phyloP scores from a whole-genome alignment of 2,797 vertebrate species.

The Pempheris klunzingeri region DNA sequence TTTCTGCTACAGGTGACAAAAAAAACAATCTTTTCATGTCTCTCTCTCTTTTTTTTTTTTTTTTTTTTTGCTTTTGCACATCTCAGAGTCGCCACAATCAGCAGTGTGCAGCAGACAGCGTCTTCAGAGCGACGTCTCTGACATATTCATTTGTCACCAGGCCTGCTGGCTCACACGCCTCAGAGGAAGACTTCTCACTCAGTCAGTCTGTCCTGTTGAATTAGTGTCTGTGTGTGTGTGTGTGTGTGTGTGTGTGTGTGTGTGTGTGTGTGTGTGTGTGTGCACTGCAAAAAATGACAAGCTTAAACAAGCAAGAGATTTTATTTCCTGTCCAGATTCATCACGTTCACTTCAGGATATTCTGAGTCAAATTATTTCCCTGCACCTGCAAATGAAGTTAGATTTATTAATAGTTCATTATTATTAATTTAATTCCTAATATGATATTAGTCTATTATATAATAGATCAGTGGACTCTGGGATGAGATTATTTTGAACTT shows the following conservation, averaged over 20 bases:
- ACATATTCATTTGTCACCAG: slow-evolving; percentile 49
- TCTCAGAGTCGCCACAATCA: slow-evolving; percentile 1
- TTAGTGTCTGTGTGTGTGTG: neutral
- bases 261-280: slow-evolving; percentile 10
- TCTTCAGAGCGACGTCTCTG: slow-evolving; percentile 14
- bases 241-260: neutral
- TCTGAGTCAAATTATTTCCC: slow-evolving; percentile 2
- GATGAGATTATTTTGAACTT: no score
- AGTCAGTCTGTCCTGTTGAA: slow-evolving; percentile 13
- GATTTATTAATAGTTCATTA: no score
- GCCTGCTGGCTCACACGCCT: slow-evolving; percentile 8
- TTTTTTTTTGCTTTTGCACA: neutral
- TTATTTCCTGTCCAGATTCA: neutral
- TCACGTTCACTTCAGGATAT: slow-evolving; percentile 1
- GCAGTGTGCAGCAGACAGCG: slow-evolving; percentile 3
- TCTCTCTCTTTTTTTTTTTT: neutral
- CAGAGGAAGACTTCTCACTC: slow-evolving; percentile 21
- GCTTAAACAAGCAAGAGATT: neutral
- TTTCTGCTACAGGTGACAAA: slow-evolving; percentile 37
- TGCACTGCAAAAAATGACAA: neutral
- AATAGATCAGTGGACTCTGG: neutral
- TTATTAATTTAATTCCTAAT: neutral
- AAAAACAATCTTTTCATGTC: neutral
- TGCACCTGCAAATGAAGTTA: neutral
- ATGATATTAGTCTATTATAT: neutral